Conservation (phyloP, 2,113 vertebrate genomes). For the Scalopus aquaticus region DNA sequence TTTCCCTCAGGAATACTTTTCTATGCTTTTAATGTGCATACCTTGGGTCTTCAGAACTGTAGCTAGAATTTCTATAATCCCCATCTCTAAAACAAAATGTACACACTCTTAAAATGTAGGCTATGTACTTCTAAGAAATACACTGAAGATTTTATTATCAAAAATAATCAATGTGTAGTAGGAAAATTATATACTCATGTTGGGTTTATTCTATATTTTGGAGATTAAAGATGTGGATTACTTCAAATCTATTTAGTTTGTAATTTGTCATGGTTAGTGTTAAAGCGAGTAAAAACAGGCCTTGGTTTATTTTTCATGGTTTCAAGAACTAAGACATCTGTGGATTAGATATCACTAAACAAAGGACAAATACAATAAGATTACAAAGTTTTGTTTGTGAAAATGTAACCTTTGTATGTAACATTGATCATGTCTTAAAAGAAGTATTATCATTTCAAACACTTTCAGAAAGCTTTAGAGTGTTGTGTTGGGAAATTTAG, state of each 20-base stretch:
- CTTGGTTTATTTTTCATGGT: not conserved
- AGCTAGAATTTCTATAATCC: slow-evolving; percentile 32
- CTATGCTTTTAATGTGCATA: slow-evolving; percentile 52
- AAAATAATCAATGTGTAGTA: not conserved
- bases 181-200: not conserved
- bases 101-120: not conserved
- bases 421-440: not conserved
- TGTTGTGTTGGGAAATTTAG: not conserved
- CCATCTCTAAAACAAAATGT: slow-evolving; percentile 50
- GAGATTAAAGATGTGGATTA: not conserved
- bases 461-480: not conserved
- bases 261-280: not conserved
- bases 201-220: not conserved
- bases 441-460: slow-evolving; percentile 35
- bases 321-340: not conserved
- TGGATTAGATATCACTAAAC: not conserved
- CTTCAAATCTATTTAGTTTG: not conserved
- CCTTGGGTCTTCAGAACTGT: slow-evolving; percentile 39
- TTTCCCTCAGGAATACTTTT: slow-evolving; percentile 56
- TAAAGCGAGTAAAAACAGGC: not conserved
- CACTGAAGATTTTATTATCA: slow-evolving; percentile 4
- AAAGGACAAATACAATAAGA: not conserved
- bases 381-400: not conserved
- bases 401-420: slow-evolving; percentile 7
- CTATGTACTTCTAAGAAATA: slow-evolving; percentile 42